A percentile compares a stretch with the other conserved stretches of the same genome.
These are phyloP conservation scores for Monomorium pharaonis DNA, from an alignment of 1,140 invertebrate species.

Conservation along the genomic window DNA sequence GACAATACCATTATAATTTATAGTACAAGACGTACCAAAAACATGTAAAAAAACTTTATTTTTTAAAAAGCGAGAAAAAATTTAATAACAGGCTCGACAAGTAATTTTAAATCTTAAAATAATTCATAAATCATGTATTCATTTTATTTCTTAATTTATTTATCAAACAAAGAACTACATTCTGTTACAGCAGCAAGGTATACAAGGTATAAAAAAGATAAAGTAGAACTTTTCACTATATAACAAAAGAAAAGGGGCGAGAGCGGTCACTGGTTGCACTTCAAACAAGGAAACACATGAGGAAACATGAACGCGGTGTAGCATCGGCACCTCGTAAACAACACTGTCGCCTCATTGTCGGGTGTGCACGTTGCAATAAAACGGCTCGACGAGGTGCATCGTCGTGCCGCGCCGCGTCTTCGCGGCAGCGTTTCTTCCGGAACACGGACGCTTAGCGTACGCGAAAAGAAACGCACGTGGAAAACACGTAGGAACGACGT, in stretches of 20 bases:
- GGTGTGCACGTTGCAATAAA: slow-evolving; percentile 24
- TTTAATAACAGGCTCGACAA: not conserved
- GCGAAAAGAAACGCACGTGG: slow-evolving; percentile 10
- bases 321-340: slow-evolving; percentile 57
- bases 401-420: slow-evolving; percentile 3
- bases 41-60: too few relatives aligned
- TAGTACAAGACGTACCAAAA: too few relatives aligned
- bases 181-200: not conserved
- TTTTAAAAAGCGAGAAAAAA: too few relatives aligned
- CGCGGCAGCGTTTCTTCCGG: slow-evolving; percentile 7
- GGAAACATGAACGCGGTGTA: not conserved
- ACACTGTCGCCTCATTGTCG: slow-evolving; percentile 20
- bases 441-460: slow-evolving; percentile 20
- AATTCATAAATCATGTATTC: not conserved
- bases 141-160: not conserved
- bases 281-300: not conserved
- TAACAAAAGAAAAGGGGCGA: not conserved
- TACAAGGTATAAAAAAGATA: not conserved
- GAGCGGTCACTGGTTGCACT: not conserved
- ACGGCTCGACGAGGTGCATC: not conserved
- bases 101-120: not conserved
- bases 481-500: slow-evolving; percentile 7
- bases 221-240: not conserved
- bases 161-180: not conserved
- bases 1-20: too few relatives aligned